Conservation (phyloP, 2,113 vertebrate species). For the Zingel zingel region DNA sequence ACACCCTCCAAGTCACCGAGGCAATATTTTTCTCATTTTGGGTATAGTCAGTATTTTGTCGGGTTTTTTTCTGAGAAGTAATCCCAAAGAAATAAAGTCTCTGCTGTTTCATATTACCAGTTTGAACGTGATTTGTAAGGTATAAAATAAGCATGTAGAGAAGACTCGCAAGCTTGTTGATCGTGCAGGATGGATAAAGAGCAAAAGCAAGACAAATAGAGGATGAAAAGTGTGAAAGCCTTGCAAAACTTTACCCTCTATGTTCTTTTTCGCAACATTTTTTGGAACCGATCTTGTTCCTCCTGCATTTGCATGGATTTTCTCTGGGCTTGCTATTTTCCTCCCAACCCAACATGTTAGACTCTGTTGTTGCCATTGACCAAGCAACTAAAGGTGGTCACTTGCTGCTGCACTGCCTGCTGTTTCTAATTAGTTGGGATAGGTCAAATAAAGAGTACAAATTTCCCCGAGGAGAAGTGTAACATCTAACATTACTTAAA, state of each 20-base stretch:
- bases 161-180: background rate
- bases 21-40: constrained; percentile 25
- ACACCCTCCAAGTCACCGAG: constrained; percentile 10
- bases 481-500: constrained; percentile 40
- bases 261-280: background rate
- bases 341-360: background rate
- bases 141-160: constrained; percentile 9
- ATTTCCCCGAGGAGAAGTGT: constrained; percentile 32
- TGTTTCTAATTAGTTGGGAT: constrained; percentile 48
- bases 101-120: constrained; percentile 11
- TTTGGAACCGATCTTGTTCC: background rate
- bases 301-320: background rate
- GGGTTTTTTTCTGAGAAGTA: constrained; percentile 10
- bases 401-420: constrained; percentile 38
- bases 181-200: background rate
- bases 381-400: constrained; percentile 19
- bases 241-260: background rate
- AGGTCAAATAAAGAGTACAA: constrained; percentile 43
- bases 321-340: background rate
- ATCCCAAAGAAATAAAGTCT: background rate
- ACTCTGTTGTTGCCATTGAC: constrained; percentile 52
- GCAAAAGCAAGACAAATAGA: background rate
- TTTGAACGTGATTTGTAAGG: constrained; percentile 20
- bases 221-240: constrained; percentile 1
- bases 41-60: background rate